Evolutionary conservation across 2,113 vertebrate genomes (phyloP).

Genomic region (Periophthalmus modestus): DNA sequence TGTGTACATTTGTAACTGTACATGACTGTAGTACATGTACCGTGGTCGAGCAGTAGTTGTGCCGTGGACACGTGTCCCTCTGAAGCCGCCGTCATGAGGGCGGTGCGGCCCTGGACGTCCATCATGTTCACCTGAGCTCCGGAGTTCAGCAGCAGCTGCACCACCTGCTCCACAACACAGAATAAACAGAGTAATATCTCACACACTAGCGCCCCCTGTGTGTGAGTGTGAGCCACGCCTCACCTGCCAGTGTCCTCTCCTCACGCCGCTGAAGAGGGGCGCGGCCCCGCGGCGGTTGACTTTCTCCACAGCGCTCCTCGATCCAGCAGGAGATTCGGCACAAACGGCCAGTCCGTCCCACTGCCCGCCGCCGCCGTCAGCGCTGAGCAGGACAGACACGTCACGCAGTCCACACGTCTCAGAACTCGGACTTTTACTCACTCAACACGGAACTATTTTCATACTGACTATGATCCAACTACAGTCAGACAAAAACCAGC

Average conservation of each 20-base stretch:
- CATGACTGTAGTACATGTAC: too few species aligned
- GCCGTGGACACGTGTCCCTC: slow-evolving; percentile 90
- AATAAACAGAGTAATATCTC: too few species aligned
- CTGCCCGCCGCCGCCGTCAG: slow-evolving; percentile 90
- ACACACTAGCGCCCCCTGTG: neutral
- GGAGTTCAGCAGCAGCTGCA: slow-evolving; percentile 87
- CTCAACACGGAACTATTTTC: too few species aligned
- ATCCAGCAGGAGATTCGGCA: slow-evolving; percentile 89
- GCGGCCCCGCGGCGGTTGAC: slow-evolving; percentile 86
- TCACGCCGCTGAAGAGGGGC: slow-evolving; percentile 90
- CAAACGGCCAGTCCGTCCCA: slow-evolving; percentile 88
- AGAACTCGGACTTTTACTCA: too few species aligned
- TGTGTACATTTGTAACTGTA: too few species aligned
- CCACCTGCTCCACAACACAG: slow-evolving; percentile 85
- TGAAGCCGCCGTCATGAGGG: slow-evolving; percentile 93
- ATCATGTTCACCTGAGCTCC: slow-evolving; percentile 91
- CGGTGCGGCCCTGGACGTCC: slow-evolving; percentile 92
- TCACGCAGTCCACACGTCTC: too few species aligned
- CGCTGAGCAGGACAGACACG: slow-evolving; percentile 71
- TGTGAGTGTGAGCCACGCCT: neutral
- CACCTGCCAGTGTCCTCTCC: slow-evolving; percentile 95
- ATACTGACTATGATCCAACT: too few species aligned
- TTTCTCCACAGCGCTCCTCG: slow-evolving; percentile 86
- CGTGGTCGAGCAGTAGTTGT: slow-evolving; percentile 91
- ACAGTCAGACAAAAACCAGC: too few species aligned